These are phyloP conservation scores for Forbesichthys agassizii DNA, from an alignment of 2,113 vertebrate genomes.

Conservation along the genomic window DNA sequence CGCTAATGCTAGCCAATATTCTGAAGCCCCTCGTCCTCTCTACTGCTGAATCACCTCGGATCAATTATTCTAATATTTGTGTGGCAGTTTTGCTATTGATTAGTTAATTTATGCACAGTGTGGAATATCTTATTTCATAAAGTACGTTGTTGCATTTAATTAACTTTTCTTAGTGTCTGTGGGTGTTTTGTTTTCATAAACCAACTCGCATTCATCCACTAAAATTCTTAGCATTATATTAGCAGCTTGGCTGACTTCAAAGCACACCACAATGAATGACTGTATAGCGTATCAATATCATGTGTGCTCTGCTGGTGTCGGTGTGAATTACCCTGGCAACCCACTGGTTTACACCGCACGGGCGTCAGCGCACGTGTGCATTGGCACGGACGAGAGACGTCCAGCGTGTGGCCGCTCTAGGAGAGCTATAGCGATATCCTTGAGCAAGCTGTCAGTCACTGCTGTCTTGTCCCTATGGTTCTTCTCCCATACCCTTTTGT, in stretches of 20 bases:
- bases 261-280: conserved; percentile 19
- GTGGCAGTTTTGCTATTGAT: conserved; percentile 69
- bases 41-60: conserved; percentile 68
- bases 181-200: conserved; percentile 62
- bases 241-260: conserved; percentile 19
- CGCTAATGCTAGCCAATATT: conserved; percentile 60
- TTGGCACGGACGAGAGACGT: neutral
- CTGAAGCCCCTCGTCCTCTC: conserved; percentile 44
- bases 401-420: neutral
- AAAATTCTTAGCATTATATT: conserved; percentile 46
- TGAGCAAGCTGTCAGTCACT: conserved; percentile 10
- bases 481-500: neutral
- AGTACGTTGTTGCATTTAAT: conserved; percentile 59
- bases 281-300: conserved; percentile 2
- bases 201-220: conserved; percentile 45
- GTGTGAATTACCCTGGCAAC: conserved; percentile 7
- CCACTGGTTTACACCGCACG: neutral
- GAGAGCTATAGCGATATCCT: neutral
- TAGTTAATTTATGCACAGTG: conserved; percentile 66
- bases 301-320: neutral
- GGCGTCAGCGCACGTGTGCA: neutral
- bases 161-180: conserved; percentile 52
- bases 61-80: conserved; percentile 75
- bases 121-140: conserved; percentile 72
- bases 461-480: neutral